Percentiles rank a stretch among this genome's conserved stretches.
Conservation (phyloP, 37 sponge, comb jelly and placozoan genomes). For the Aplysina aerophoba region DNA sequence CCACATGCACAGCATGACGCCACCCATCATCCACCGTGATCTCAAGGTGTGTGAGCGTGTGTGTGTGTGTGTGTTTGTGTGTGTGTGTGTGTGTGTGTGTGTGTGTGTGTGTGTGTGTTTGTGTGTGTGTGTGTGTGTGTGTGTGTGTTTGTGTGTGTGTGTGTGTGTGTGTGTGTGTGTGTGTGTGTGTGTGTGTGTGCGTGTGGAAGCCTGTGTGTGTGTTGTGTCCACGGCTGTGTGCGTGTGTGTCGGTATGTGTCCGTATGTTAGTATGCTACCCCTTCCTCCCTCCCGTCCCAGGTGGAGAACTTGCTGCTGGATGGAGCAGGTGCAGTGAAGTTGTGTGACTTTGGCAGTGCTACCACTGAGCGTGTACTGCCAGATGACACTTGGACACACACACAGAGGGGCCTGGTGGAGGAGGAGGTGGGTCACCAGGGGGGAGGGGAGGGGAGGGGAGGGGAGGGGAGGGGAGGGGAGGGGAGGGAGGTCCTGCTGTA, state of each 20-base stretch:
- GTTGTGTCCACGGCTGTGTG: not conserved
- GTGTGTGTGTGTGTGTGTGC: not conserved
- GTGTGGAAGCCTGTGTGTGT: not conserved
- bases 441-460: not conserved
- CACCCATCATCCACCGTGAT: slow-evolving; percentile 95
- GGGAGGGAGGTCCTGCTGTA: slow-evolving; percentile 49
- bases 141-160: not conserved
- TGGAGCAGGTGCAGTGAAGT: slow-evolving; percentile 65
- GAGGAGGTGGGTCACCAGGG: slow-evolving; percentile 75
- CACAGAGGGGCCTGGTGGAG: slow-evolving; percentile 84
- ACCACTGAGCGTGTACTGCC: slow-evolving; percentile 78
- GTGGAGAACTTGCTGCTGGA: slow-evolving; percentile 90
- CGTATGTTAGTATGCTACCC: not conserved
- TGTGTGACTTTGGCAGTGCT: slow-evolving; percentile 99
- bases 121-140: not conserved
- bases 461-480: slow-evolving; percentile 83
- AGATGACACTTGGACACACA: slow-evolving; percentile 76
- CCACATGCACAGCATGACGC: slow-evolving; percentile 85
- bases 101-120: not conserved
- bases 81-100: not conserved
- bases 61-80: not conserved
- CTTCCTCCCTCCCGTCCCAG: slow-evolving; percentile 47
- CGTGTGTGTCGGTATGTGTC: no score
- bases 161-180: not conserved
- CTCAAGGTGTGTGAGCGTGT: slow-evolving; percentile 72